Evolutionary conservation across 2,888 invertebrate species (phyloP).

Genomic region (Agriotes lineatus): DNA sequence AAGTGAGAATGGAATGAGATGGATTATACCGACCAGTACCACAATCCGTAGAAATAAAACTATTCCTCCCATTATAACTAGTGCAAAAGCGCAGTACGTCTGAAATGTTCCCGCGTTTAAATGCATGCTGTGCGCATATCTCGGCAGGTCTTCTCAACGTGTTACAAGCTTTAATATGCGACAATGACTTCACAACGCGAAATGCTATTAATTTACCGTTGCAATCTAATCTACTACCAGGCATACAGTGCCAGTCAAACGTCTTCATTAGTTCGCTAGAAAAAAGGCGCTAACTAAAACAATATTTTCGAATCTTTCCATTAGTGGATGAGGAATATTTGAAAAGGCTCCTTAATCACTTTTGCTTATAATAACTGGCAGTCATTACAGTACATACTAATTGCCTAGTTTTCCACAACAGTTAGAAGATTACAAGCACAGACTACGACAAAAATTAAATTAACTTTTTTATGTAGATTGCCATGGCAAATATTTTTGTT

Average conservation of each 20-base stretch:
- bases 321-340: too few relatives aligned
- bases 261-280: conserved; percentile 1
- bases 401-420: too few relatives aligned
- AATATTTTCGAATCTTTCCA: too few relatives aligned
- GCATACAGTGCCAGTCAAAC: conserved; percentile 5
- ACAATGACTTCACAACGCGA: conserved; percentile 17
- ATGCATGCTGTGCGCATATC: not conserved
- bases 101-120: too few relatives aligned
- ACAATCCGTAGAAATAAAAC: not conserved
- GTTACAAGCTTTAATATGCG: conserved; percentile 25
- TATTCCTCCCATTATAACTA: not conserved
- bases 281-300: not conserved
- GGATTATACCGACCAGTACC: not conserved
- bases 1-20: too few relatives aligned
- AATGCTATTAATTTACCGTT: conserved; percentile 30
- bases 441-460: too few relatives aligned
- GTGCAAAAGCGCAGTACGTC: not conserved
- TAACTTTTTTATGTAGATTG: too few relatives aligned
- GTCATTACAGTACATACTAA: too few relatives aligned
- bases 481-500: too few relatives aligned
- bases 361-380: too few relatives aligned
- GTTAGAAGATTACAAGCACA: too few relatives aligned
- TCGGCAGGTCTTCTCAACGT: not conserved
- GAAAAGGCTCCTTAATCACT: too few relatives aligned
- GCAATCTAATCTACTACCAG: conserved; percentile 19